Evolutionary conservation across 2,888 invertebrate genomes (phyloP), one percentile per base, ranked within the genome.

Genomic region (Brachyopa scutellaris): DNA sequence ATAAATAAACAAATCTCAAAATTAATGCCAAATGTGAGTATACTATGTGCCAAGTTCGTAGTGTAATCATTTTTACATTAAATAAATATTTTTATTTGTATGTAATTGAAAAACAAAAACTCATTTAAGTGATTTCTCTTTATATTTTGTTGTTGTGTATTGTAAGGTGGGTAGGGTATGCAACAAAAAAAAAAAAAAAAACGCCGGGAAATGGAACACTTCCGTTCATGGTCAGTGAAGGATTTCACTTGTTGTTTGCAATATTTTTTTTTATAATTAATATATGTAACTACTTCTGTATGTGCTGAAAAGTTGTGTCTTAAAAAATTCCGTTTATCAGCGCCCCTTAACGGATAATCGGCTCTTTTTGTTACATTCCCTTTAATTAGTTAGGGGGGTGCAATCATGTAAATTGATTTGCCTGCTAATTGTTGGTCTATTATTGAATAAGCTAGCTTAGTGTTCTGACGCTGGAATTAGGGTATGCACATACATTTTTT

Each of bases 1-100:
- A 49, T 19, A 49, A 59, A 13, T 29, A 53, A 45, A 62, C 53
- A 36, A 53, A 53, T 62, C 13, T 11, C 23, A n/a, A 11, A 53
- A 21, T 11, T 13, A 47, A 26, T 55, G 55, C 36, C 62, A 64
- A 73, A 51, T 31, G 70, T 62, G 55, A 73, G 62, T 62, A 61
- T 17, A n/a, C 2, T 6, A 9, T 31, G 59, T 33, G 62, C 19
- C 36, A 55, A 64, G 26, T 61, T 17, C 17, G 40, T 29, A n/a
- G n/a, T 6, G 26, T 11, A 29, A 38, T 40, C n/a, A n/a, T n/a
- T 11, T n/a, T 40, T 40, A 9, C 15, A 51, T 40, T 36, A n/a
- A 21, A 11, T 42, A 31, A 40, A 57, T 26, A 17, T 8, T 38
- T 6, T 13, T 9, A 36, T 26, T 57, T 69, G 7, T n/a, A n/a